phyloP scores from a whole-genome alignment of 2,888 invertebrate species.

The Temnothorax unifasciatus region DNA sequence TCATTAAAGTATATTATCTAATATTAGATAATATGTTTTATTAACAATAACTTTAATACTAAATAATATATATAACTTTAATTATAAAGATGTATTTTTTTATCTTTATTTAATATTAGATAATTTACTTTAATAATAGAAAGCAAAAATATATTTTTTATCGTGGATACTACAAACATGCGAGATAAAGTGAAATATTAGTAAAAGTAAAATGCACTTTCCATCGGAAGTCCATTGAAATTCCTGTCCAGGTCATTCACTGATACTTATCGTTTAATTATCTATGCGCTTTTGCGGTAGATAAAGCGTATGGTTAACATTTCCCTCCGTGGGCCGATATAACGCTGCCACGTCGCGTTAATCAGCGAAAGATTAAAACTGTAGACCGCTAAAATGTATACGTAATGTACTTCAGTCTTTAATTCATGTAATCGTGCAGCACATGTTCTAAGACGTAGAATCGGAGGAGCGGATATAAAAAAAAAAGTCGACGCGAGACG shows the following conservation, averaged over 20 bases:
- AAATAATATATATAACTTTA: background rate
- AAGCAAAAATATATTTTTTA: background rate
- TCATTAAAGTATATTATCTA: background rate
- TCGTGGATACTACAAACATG: background rate
- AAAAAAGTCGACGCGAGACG: slow-evolving; percentile 17
- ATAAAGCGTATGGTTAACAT: slow-evolving; percentile 33
- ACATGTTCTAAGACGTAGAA: slow-evolving; percentile 65
- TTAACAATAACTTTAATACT: background rate
- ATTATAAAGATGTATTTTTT: background rate
- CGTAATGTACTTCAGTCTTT: slow-evolving; percentile 2
- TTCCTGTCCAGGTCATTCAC: slow-evolving; percentile 9
- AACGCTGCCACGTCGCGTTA: slow-evolving; percentile 63
- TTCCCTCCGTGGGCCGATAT: slow-evolving; percentile 26
- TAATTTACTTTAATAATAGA: background rate
- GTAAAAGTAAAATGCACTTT: background rate
- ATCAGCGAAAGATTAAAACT: slow-evolving; percentile 69
- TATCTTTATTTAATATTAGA: background rate
- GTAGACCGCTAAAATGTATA: slow-evolving; percentile 46
- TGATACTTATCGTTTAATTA: slow-evolving; percentile 33
- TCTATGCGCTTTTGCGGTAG: slow-evolving; percentile 36
- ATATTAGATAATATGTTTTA: background rate
- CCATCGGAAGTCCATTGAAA: slow-evolving; percentile 2
- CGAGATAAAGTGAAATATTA: background rate
- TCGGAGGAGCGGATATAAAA: slow-evolving; percentile 45
- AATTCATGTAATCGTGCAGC: slow-evolving; percentile 63